Percentiles rank a stretch among this genome's conserved stretches.
Evolutionary conservation across 2,888 invertebrate genomes (phyloP).

Genomic region (Megamerina dolium): DNA sequence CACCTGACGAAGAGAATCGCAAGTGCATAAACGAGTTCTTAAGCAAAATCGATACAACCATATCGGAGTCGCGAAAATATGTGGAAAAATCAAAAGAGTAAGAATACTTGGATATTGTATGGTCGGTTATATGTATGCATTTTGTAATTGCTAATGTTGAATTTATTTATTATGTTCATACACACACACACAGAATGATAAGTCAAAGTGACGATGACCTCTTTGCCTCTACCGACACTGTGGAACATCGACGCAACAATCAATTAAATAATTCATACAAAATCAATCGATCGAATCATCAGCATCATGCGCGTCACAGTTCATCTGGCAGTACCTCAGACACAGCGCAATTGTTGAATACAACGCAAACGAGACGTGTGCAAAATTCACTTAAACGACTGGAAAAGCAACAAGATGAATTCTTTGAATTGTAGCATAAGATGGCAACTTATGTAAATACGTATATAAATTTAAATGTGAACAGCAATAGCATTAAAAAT

Average conservation of each 20-base stretch:
- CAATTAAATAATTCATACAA: conserved; percentile 43
- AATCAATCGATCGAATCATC: conserved; percentile 34
- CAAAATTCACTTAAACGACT: conserved; percentile 74
- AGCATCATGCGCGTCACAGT: conserved; percentile 39
- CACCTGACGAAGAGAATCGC: conserved; percentile 68
- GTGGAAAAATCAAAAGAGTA: conserved; percentile 80
- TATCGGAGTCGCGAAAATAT: conserved; percentile 77
- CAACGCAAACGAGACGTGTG: conserved; percentile 74
- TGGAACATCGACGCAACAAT: conserved; percentile 34
- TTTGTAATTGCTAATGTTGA: no score
- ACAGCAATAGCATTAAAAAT: no score
- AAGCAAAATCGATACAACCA: conserved; percentile 75
- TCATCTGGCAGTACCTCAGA: conserved; percentile 54
- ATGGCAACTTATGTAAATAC: no score
- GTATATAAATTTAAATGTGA: no score
- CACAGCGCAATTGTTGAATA: conserved; percentile 52
- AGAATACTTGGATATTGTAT: no score
- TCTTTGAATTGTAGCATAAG: conserved; percentile 81
- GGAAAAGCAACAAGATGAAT: conserved; percentile 80
- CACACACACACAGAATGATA: conserved; percentile 30
- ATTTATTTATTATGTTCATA: neutral
- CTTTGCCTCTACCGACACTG: conserved; percentile 38
- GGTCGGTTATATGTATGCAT: no score
- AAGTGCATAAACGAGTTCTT: conserved; percentile 73
- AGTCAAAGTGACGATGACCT: conserved; percentile 45